A percentile compares a stretch with the other conserved stretches of the same genome.
These are phyloP conservation scores for Phyllostomus hastatus DNA, from an alignment of 2,113 vertebrate species.

Conservation along the genomic window DNA sequence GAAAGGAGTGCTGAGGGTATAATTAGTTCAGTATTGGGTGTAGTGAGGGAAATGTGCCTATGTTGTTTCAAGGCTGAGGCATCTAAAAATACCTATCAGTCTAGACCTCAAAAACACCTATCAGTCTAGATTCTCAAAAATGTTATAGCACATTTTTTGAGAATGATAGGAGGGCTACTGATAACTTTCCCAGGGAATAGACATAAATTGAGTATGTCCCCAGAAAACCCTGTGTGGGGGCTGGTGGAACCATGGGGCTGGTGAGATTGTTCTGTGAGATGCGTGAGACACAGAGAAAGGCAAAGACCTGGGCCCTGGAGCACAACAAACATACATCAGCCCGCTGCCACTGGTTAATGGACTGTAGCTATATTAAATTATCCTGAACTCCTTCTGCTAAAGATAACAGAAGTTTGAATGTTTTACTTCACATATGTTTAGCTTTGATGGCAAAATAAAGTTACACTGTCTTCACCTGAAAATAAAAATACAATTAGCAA, in stretches of 20 bases:
- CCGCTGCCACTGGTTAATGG: neutral
- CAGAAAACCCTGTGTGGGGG: neutral
- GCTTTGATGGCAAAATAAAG: neutral
- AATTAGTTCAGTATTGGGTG: neutral
- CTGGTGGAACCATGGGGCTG: neutral
- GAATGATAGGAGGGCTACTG: neutral
- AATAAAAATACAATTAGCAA: neutral
- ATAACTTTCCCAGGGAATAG: neutral
- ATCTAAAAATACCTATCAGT: neutral
- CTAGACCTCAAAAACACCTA: neutral
- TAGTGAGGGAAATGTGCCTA: neutral
- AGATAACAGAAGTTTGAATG: constrained; percentile 6
- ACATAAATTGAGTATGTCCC: neutral
- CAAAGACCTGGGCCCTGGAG: neutral
- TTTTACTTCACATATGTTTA: constrained; percentile 10
- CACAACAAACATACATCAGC: neutral
- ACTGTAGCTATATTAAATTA: neutral
- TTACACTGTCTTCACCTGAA: neutral
- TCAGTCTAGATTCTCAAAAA: too few relatives aligned
- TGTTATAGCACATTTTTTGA: neutral
- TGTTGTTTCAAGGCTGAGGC: neutral
- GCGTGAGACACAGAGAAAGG: neutral
- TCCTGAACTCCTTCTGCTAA: neutral
- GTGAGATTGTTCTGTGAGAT: neutral
- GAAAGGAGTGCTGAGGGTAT: neutral